A percentile compares a stretch with the other conserved stretches of the same genome.
Evolutionary conservation across 2,888 invertebrate species (phyloP).

Genomic region (Pardosa pseudoannulata): DNA sequence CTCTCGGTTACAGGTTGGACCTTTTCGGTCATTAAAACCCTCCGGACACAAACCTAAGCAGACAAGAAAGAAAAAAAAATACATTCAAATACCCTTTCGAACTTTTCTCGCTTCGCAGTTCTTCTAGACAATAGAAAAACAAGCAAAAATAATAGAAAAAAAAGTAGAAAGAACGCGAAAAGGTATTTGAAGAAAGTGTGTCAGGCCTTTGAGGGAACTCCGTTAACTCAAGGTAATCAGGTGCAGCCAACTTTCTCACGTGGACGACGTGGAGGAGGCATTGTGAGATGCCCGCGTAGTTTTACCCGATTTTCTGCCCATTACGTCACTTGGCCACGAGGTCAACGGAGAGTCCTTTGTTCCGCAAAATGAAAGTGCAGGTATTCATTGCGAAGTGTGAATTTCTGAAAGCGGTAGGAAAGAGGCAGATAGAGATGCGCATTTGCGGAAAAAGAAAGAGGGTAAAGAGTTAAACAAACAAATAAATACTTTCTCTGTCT

Average conservation of each 20-base stretch:
- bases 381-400: neutral
- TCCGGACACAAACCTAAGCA: too few relatives aligned
- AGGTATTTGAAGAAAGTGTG: constrained; percentile 56
- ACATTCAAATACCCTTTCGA: neutral
- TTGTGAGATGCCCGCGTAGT: constrained; percentile 44
- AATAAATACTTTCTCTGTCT: too few relatives aligned
- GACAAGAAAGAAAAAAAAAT: neutral
- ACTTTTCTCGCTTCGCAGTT: neutral
- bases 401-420: neutral
- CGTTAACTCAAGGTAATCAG: constrained; percentile 61
- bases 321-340: constrained; percentile 57
- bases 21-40: neutral
- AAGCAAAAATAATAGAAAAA: neutral
- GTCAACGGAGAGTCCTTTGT: constrained; percentile 33
- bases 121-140: constrained; percentile 14
- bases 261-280: constrained; percentile 43
- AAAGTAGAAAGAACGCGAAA: constrained; percentile 18
- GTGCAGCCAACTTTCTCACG: constrained; percentile 66
- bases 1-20: neutral
- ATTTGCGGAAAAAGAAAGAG: too few relatives aligned
- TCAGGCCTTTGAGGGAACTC: constrained; percentile 32
- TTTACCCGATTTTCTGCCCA: constrained; percentile 64
- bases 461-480: too few relatives aligned
- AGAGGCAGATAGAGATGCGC: too few relatives aligned
- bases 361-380: constrained; percentile 10